Evolutionary conservation across 2,113 vertebrate genomes (phyloP), one percentile per base, ranked within the genome.

Genomic region (Hippopotamus amphibius): DNA sequence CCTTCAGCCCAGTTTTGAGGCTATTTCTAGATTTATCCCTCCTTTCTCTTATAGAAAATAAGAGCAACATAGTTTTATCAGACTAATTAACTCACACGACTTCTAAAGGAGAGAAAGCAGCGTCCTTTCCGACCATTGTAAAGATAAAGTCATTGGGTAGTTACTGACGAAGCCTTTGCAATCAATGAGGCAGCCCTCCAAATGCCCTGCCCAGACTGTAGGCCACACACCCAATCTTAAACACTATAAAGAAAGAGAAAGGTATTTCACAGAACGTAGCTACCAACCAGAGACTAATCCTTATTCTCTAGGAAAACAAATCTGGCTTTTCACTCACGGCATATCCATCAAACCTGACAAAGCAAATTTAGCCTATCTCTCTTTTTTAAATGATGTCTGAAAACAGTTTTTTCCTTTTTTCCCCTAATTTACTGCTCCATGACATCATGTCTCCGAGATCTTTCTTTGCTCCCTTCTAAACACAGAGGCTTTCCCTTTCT

Each of bases 11-110:
- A 83, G 11, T 88, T 77, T 68, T 37, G 53, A 90, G 12, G 50
- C 65, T 79, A 80, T 61, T 90, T 93, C 41, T 83, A 96, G n/a
- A 74, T 69, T 83, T 61, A 74, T 61, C 9, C 28, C 15, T 93
- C 48, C n/a, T 82, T 88, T 16, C 7, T 96, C 15, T 90, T 85
- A 21, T 13, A 79, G 86, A 93, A 96, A 87, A 68, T 79, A 81
- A 30, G 21, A 57, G 26, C 37, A 72, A 41, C 14, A 53, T 50
- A 53, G 55, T 48, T 71, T 90, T 82, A 87, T 43, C 33, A 94
- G 50, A 46, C 11, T 41, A 59, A 71, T 83, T 33, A 86, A 82
- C 21, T 68, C 30, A 63, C 26, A 68, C 5, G 63, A 8, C 33
- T 53, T 71, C 26, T 37, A 33, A 69, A 59, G 24, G 28, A 92